A percentile compares a stretch with the other conserved stretches of the same genome.
phyloP scores from a whole-genome alignment of 2,797 vertebrate species.

The Eupleurogrammus muticus region DNA sequence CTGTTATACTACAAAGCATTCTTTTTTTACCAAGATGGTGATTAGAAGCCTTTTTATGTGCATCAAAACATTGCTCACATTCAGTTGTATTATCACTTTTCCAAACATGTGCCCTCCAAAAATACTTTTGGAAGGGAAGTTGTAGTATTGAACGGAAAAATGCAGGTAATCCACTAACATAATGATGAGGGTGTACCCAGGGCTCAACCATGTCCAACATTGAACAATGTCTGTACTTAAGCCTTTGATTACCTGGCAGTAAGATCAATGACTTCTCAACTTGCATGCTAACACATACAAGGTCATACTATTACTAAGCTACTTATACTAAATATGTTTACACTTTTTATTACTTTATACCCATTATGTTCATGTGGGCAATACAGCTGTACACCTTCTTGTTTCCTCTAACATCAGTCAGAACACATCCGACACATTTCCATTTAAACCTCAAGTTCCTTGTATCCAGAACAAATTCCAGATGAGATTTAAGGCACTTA shows the following conservation, averaged over 20 bases:
- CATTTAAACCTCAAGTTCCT: no score
- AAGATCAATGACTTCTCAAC: constrained; percentile 20
- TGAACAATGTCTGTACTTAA: constrained; percentile 45
- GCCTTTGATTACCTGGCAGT: constrained; percentile 34
- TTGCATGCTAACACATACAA: background rate
- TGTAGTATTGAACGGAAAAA: constrained; percentile 27
- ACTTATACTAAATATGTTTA: background rate
- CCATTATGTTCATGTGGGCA: background rate
- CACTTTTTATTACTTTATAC: background rate
- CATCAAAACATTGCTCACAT: constrained; percentile 44
- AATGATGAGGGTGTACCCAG: constrained; percentile 39
- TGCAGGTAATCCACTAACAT: constrained; percentile 52
- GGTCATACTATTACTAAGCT: constrained; percentile 7
- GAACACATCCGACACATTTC: background rate
- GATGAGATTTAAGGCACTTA: no score
- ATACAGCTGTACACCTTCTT: background rate
- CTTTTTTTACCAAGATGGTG: constrained; percentile 2
- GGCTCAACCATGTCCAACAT: constrained; percentile 47
- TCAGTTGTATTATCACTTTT: constrained; percentile 54
- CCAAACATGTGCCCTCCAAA: constrained; percentile 27
- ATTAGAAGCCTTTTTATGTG: constrained; percentile 37
- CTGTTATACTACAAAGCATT: no score
- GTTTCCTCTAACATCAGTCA: background rate
- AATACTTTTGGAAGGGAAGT: constrained; percentile 23
- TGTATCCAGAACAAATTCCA: no score